Evolutionary conservation across 2,888 invertebrate species (phyloP).

Genomic region (Tipula unca): DNA sequence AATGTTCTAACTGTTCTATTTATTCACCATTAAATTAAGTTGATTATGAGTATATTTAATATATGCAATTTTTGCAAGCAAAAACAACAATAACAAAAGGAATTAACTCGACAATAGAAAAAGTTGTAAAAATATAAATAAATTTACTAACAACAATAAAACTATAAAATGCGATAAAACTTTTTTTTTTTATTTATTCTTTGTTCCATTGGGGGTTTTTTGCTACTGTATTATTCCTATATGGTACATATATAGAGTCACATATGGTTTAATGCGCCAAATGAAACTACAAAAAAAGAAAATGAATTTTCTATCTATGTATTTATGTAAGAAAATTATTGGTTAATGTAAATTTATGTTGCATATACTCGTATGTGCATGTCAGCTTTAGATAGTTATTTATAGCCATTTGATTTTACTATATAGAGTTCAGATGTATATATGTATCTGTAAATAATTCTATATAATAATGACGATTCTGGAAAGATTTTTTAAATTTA

Average conservation of each 20-base stretch:
- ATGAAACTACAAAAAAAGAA: neutral
- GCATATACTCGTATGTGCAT: neutral
- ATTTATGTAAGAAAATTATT: neutral
- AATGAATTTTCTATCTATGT: neutral
- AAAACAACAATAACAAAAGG: neutral
- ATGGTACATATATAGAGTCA: neutral
- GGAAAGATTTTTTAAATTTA: no score
- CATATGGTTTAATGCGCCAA: neutral
- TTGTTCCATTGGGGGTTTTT: neutral
- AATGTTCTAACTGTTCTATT: no score
- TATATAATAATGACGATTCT: no score
- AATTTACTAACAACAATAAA: neutral
- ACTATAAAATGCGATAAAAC: neutral
- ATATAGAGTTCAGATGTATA: no score
- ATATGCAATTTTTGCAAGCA: no score
- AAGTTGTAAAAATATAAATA: neutral
- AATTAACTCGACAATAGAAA: neutral
- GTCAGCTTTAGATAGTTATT: neutral
- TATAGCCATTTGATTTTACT: no score
- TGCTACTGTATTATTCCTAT: neutral
- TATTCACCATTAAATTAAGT: no score
- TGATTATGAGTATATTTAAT: no score
- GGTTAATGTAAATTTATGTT: neutral
- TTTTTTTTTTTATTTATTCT: neutral
- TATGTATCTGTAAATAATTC: no score